Evolutionary conservation across 1,140 invertebrate species (phyloP), one percentile per base, ranked within the genome.

Genomic region (Cotesia glomerata): DNA sequence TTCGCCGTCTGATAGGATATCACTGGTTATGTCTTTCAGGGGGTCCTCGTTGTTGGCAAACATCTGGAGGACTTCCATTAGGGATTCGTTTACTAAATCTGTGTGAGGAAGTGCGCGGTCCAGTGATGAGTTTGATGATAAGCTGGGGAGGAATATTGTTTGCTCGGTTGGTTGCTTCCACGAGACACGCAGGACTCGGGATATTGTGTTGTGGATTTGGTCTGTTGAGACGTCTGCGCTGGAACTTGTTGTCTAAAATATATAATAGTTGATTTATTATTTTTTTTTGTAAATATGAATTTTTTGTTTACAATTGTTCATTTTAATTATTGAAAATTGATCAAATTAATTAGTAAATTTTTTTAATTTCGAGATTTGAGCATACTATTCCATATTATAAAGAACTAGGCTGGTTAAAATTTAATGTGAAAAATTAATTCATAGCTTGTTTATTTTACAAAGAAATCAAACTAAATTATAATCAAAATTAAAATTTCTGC

Each of bases 51-150:
- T 90, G 69, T 87, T 87, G n/a, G 88, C 82, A 70, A 92, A 91
- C 83, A 90, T 88, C 39, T 84, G 85, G 51, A 93, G 78, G 4
- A 93, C 88, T 81, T 94, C 93, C 89, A 94, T 92, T 35, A 94
- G 74, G 62, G 90, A 89, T 81, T 92, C 90, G 75, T 86, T 90
- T 3, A 90, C 79, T 78, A 93, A 76, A 84, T 92, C 86, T 85
- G 79, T 79, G 87, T 86, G 82, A 89, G 88, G 83, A 80, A 74
- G 80, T 82, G 78, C 82, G 87, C 86, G 73, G 84, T 87, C 69
- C 5, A 32, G n/a, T 1, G 85, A 82, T 26, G 90, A 73, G 18
- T 86, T 85, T 64, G 88, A 88, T 13, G 90, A 89, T 51, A 91
- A 89, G 69, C 91, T 88, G 32, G 91, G 90, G 69, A 94, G 84